Conservation (phyloP, 2,888 invertebrate genomes). For the Yponomeuta plumbellus region DNA sequence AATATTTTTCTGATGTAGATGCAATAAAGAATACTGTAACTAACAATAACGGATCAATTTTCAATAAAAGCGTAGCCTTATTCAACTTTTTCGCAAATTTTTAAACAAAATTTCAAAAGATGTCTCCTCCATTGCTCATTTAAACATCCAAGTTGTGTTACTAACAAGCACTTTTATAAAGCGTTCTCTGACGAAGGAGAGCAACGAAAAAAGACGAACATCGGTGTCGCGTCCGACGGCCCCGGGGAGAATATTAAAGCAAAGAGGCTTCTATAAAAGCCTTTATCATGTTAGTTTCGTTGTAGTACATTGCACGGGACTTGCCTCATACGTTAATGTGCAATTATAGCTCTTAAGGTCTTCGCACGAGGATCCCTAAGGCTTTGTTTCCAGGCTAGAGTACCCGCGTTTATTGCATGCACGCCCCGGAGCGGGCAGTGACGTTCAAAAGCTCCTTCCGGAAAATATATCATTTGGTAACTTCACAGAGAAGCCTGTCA, state of each 20-base stretch:
- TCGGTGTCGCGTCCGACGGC: slow-evolving; percentile 3
- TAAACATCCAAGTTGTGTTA: background rate
- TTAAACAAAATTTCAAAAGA: background rate
- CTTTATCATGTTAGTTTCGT: slow-evolving; percentile 1
- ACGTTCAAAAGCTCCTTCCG: background rate
- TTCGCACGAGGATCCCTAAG: background rate
- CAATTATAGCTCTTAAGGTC: background rate
- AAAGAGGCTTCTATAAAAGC: slow-evolving; percentile 1
- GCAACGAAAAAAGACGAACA: background rate
- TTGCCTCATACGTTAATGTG: background rate
- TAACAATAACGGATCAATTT: no score
- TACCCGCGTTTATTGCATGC: background rate
- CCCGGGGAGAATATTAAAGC: background rate
- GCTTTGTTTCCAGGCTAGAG: background rate
- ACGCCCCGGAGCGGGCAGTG: background rate
- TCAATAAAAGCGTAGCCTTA: no score
- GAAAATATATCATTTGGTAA: background rate
- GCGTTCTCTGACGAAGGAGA: background rate
- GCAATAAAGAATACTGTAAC: no score
- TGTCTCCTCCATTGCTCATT: background rate
- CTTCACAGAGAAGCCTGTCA: background rate
- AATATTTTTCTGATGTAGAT: no score
- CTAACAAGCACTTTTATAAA: slow-evolving; percentile 5
- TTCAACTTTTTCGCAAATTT: background rate
- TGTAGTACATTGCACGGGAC: background rate